phyloP scores from a whole-genome alignment of 2,888 invertebrate genomes.

The Tipula helvola region DNA sequence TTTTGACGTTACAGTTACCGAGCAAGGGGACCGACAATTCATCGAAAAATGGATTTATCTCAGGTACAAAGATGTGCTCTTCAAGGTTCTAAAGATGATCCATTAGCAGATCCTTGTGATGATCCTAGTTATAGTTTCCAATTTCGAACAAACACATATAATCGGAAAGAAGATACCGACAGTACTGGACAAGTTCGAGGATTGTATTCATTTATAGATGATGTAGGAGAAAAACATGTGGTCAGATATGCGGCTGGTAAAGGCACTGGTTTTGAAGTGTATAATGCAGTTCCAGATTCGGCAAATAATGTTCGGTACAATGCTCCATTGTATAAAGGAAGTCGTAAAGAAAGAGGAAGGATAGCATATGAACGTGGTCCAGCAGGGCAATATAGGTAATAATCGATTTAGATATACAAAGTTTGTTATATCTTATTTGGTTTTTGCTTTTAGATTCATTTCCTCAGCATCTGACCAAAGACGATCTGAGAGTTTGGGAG shows the following conservation, averaged over 20 bases:
- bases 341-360: conserved; percentile 47
- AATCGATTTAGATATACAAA: neutral
- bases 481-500: conserved; percentile 58
- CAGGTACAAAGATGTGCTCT: conserved; percentile 52
- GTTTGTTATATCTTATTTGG: neutral
- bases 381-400: conserved; percentile 49
- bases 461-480: conserved; percentile 66
- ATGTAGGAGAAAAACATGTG: conserved; percentile 61
- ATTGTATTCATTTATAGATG: conserved; percentile 59
- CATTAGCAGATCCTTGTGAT: conserved; percentile 61
- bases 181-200: conserved; percentile 49
- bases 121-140: conserved; percentile 63
- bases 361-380: conserved; percentile 59
- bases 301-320: conserved; percentile 50
- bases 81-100: conserved; percentile 52
- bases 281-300: conserved; percentile 52
- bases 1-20: conserved; percentile 40
- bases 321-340: conserved; percentile 48
- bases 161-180: conserved; percentile 53
- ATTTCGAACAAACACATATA: conserved; percentile 53
- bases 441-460: conserved; percentile 42
- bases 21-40: conserved; percentile 63
- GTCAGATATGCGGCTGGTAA: conserved; percentile 65
- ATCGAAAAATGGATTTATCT: conserved; percentile 56
- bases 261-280: conserved; percentile 63